Evolutionary conservation across 2,113 vertebrate genomes (phyloP).

Genomic region (Maylandia zebra): DNA sequence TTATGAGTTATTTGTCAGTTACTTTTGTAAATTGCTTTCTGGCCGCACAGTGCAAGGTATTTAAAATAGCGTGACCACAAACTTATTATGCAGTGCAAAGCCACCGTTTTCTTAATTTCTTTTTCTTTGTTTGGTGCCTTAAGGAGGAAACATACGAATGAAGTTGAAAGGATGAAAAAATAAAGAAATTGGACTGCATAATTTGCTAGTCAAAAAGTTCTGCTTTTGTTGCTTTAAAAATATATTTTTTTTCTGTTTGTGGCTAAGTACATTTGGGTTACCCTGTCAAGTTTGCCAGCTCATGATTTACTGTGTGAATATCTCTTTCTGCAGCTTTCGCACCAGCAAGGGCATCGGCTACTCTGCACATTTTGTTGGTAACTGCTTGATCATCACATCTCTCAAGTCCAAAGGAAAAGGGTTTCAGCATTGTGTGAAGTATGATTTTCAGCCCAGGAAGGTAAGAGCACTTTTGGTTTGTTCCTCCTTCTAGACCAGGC

Average conservation of each 20-base stretch:
- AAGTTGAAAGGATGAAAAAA: not conserved
- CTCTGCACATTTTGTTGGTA: conserved; percentile 96
- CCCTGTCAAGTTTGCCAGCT: not conserved
- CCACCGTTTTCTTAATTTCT: not conserved
- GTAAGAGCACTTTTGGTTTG: conserved; percentile 59
- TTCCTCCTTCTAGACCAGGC: not conserved
- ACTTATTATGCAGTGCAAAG: not conserved
- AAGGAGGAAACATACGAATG: not conserved
- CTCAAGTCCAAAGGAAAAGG: conserved; percentile 98
- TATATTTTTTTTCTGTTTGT: not conserved
- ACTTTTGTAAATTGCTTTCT: not conserved
- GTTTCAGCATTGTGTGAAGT: conserved; percentile 98
- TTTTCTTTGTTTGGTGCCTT: not conserved
- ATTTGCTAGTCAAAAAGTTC: not conserved
- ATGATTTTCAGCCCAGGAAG: conserved; percentile 95
- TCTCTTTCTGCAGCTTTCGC: conserved; percentile 80
- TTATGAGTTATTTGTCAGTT: not conserved
- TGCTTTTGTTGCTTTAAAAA: not conserved
- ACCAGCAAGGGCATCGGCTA: conserved; percentile 97
- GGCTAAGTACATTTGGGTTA: not conserved
- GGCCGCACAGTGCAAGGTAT: not conserved
- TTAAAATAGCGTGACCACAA: not conserved
- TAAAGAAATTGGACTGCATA: not conserved
- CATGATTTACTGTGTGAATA: not conserved
- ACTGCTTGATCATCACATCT: conserved; percentile 94